Evolutionary conservation across 2,113 vertebrate species (phyloP), one percentile per base, ranked within the genome.

Genomic region (Dipodomys stephensi): DNA sequence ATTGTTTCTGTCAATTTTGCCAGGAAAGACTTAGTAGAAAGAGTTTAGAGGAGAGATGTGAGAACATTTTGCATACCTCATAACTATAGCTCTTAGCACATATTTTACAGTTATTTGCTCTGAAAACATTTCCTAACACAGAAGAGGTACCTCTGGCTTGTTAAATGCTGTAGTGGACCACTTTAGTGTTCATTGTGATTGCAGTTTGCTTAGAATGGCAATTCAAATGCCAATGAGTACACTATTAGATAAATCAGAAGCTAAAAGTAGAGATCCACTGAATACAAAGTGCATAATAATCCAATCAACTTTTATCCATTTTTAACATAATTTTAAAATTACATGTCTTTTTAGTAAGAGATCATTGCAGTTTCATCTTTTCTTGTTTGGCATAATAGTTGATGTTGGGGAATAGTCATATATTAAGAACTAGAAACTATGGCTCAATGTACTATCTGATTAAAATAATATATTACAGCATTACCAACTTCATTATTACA

Each of bases 391-490:
- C 18, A 83, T 10, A 92, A 82, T 67, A 30, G 44, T 79, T 23
- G 18, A 57, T 73, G 18, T 46, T 5, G 39, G 18, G 57, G 27
- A 5, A 88, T 44, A 79, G 78, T n/a, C 94, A 92, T 81, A 3
- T 81, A 83, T 94, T 95, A 96, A n/a, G 83, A 25, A 49, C 44
- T 93, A 81, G 57, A 95, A 62, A 93, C 49, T 53, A 53, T 9
- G 44, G 76, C 44, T 95, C 32, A 92, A 39, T 57, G 53, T 30
- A 80, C 90, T 92, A 85, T 7, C 62, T 68, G n/a, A 85, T 78
- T 97, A 91, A 95, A 95, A 91, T 95, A 96, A 96, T 92, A 30
- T 64, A 87, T 84, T 68, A 67, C 11, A 79, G 65, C 78, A 96
- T 94, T 79, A 85, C 11, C 22, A 93, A 35, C 73, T 87, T 88